phyloP scores from a whole-genome alignment of 2,888 invertebrate genomes.

The Pseudococcus jackbeardsleyi region DNA sequence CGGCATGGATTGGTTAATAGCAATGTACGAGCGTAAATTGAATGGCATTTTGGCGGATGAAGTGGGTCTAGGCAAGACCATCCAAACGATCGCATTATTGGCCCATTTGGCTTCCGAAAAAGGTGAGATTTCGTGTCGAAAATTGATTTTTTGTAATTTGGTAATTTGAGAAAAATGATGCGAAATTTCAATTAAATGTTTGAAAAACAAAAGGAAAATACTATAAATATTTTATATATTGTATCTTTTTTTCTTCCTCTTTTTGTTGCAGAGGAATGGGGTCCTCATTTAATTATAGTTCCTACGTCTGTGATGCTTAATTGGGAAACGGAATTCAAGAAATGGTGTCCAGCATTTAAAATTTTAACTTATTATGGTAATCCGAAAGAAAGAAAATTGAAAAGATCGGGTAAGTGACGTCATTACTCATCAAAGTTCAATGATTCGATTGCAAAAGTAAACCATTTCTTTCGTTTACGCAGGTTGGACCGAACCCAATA shows the following conservation, averaged over 20 bases:
- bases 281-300: slow-evolving; percentile 98
- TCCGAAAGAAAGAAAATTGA: slow-evolving; percentile 93
- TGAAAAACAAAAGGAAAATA: too few relatives aligned
- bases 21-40: slow-evolving; percentile 93
- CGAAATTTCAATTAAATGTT: too few relatives aligned
- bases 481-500: slow-evolving; percentile 98
- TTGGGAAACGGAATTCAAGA: slow-evolving; percentile 99
- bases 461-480: slow-evolving; percentile 63
- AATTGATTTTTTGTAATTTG: background rate
- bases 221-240: too few relatives aligned
- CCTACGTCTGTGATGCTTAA: slow-evolving; percentile 99
- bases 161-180: too few relatives aligned
- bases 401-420: slow-evolving; percentile 74
- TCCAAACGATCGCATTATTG: slow-evolving; percentile 94
- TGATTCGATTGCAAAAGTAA: slow-evolving; percentile 27
- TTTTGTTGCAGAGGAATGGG: slow-evolving; percentile 83
- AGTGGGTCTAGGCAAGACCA: slow-evolving; percentile 97
- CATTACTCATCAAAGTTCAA: background rate
- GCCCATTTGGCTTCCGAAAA: slow-evolving; percentile 94
- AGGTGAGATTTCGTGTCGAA: slow-evolving; percentile 70
- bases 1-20: slow-evolving; percentile 96
- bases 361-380: slow-evolving; percentile 98
- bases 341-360: slow-evolving; percentile 99
- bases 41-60: slow-evolving; percentile 98
- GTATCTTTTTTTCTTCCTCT: slow-evolving; percentile 29